Percentiles rank a stretch among this genome's conserved stretches.
These are phyloP conservation scores for Mamestra brassicae DNA, from an alignment of 2,888 invertebrate genomes.

Conservation along the genomic window DNA sequence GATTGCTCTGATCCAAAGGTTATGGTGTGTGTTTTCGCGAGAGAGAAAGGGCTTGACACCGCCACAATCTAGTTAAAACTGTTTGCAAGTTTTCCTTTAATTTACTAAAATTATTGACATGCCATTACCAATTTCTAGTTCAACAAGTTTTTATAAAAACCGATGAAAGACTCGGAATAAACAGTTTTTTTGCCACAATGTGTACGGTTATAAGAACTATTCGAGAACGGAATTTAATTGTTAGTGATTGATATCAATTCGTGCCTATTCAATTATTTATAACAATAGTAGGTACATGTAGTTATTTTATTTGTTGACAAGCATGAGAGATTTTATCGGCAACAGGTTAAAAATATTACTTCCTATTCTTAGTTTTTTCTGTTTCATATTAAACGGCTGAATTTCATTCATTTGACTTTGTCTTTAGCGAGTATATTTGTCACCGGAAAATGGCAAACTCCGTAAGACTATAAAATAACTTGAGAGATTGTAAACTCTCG, in stretches of 20 bases:
- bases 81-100: not conserved
- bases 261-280: constrained; percentile 49
- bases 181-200: not conserved
- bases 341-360: not conserved
- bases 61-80: no score
- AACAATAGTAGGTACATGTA: constrained; percentile 41
- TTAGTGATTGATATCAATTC: constrained; percentile 22
- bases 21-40: constrained; percentile 2
- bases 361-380: not conserved
- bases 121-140: not conserved
- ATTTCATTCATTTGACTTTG: not conserved
- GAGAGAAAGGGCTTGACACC: no score
- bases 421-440: not conserved
- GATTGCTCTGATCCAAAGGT: constrained; percentile 30
- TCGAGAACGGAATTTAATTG: constrained; percentile 37
- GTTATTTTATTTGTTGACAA: constrained; percentile 35
- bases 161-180: not conserved
- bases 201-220: not conserved
- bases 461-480: no score
- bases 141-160: not conserved
- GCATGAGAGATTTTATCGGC: constrained; percentile 11
- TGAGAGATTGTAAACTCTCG: no score
- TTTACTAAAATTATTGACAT: constrained; percentile 10
- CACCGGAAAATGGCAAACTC: no score
- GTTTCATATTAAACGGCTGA: no score